A percentile compares a stretch with the other conserved stretches of the same genome.
Evolutionary conservation across 2,113 vertebrate genomes (phyloP).

Genomic region (Panthera leo): DNA sequence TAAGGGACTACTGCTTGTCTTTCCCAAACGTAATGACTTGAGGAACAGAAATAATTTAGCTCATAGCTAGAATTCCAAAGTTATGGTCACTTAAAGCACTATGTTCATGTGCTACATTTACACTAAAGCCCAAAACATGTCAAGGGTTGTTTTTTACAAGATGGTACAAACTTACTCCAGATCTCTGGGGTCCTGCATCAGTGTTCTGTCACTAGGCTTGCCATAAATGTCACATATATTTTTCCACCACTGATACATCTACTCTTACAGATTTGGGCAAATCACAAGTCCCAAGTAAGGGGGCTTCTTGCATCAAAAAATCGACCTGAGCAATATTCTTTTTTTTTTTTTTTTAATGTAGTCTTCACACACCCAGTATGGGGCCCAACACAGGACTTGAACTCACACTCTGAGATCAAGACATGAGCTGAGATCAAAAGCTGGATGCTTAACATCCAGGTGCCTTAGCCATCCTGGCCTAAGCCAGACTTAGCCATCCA

Average conservation of each 20-base stretch:
- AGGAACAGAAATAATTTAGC: background rate
- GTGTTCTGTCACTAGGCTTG: background rate
- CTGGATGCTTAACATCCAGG: no score
- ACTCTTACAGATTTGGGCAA: background rate
- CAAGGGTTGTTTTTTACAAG: background rate
- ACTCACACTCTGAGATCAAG: no score
- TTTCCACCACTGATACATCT: no score
- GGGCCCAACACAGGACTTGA: no score
- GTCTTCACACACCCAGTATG: no score
- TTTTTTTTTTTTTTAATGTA: no score
- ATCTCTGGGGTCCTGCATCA: background rate
- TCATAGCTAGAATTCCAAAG: background rate
- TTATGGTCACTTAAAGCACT: accelerated
- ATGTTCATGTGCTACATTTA: background rate
- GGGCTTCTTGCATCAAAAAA: background rate
- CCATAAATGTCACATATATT: background rate
- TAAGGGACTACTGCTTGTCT: background rate
- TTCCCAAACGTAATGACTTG: background rate
- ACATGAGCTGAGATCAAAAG: no score
- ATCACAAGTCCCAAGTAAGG: background rate
- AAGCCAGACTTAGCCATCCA: no score
- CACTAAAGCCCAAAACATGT: background rate
- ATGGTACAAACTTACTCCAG: background rate
- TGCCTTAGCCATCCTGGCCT: no score
- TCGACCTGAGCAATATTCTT: background rate